These are phyloP conservation scores for Botia kubotai DNA, from an alignment of 2,797 vertebrate genomes.

Conservation along the genomic window DNA sequence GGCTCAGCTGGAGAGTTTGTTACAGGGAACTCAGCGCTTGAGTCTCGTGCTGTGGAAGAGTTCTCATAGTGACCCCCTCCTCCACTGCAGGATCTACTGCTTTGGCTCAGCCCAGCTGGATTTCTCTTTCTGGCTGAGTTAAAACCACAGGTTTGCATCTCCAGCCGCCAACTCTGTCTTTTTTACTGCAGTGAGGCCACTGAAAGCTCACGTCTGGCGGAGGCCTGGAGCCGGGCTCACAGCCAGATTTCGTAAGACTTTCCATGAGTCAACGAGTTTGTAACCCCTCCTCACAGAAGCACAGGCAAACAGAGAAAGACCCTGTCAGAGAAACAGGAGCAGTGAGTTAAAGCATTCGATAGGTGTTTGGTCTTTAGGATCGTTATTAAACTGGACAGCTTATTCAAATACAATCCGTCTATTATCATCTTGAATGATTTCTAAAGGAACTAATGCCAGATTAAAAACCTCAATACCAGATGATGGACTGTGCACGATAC, in stretches of 20 bases:
- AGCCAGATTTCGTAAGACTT: constrained; percentile 84
- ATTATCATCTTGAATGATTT: constrained; percentile 15
- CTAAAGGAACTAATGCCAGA: constrained; percentile 2
- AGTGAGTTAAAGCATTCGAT: constrained; percentile 18
- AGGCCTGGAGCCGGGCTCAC: constrained; percentile 69
- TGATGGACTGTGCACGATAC: constrained; percentile 10
- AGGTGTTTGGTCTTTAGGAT: constrained; percentile 20
- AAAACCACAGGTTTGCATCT: constrained; percentile 26
- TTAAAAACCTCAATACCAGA: constrained; percentile 16
- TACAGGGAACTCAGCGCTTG: constrained; percentile 29
- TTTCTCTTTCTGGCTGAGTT: constrained; percentile 37
- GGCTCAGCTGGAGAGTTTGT: constrained; percentile 27
- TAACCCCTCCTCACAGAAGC: constrained; percentile 65
- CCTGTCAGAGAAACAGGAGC: constrained; percentile 41
- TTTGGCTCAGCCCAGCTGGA: constrained; percentile 45
- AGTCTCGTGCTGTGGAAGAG: constrained; percentile 29
- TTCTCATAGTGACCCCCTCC: constrained; percentile 33
- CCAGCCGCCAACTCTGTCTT: constrained; percentile 46
- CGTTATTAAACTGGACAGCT: constrained; percentile 6
- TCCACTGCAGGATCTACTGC: constrained; percentile 42
- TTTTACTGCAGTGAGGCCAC: constrained; percentile 46
- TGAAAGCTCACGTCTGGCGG: constrained; percentile 65
- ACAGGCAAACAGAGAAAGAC: constrained; percentile 55
- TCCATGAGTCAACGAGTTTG: constrained; percentile 85
- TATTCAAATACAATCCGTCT: constrained; percentile 5